Evolutionary conservation across 2,113 vertebrate genomes (phyloP), one percentile per base, ranked within the genome.

Genomic region (Eptesicus fuscus): DNA sequence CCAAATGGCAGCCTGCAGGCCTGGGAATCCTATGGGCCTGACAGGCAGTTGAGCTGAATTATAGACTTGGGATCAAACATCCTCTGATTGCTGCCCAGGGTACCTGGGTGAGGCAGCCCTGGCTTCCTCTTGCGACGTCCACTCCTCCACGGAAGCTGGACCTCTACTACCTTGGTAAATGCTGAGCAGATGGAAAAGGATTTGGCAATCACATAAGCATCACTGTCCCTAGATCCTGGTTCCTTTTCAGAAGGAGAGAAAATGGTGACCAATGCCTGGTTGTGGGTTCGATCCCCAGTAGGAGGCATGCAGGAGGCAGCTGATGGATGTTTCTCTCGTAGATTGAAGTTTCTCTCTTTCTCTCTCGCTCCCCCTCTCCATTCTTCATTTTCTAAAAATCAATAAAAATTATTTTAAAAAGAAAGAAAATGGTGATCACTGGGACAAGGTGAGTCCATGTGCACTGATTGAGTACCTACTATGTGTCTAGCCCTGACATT

Each of bases 1-100:
- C 91, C 95, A 95, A 95, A 94, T 84, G 94, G 95, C 96, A 89
- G 92, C 88, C 93, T 53, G 42, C 42, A 76, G 93, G 93, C 78
- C 86, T 69, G 83, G 74, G 83, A 97, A 56, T 59, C 47, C 47
- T 23, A 76, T 51, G 53, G 51, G 61, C 51, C 93, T 70, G 83
- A 86, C 22, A 79, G 56, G 78, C 88, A 95, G 82, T 73, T 80
- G 88, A 88, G 37, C 83, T 85, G 59, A 94, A 95, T 53, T 56
- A 90, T 61, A 93, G 35, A 70, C 83, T 20, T 59, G 51, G 93
- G 78, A 86, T 77, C 63, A 74, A 71, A 92, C 63, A 28, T 85
- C 44, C 49, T 88, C 85, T 67, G 92, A 90, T 65, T 47, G 13
- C 40, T 28, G 49, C 69, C 17, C 9, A 82, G 82, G 63, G 77